Percentiles rank a stretch among this genome's conserved stretches.
These are phyloP conservation scores for Macroglossus sobrinus DNA, from an alignment of 2,113 vertebrate genomes.

Conservation along the genomic window DNA sequence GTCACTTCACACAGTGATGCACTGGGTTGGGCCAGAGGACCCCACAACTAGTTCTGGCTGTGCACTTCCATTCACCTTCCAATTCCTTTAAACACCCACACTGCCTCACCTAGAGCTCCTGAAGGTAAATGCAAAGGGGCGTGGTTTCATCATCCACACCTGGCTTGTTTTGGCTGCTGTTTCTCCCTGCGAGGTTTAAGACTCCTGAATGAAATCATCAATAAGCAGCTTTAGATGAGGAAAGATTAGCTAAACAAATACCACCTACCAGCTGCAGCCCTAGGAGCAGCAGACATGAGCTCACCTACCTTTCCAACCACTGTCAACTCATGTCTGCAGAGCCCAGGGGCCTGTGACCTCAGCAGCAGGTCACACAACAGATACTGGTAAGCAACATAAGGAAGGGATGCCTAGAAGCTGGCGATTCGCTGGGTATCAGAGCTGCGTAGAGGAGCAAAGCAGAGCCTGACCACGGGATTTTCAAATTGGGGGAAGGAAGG, in stretches of 20 bases:
- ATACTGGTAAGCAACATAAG: not conserved
- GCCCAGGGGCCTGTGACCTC: not conserved
- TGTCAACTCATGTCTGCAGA: not conserved
- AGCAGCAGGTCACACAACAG: not conserved
- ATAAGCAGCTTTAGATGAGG: conserved; percentile 10
- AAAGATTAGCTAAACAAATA: conserved; percentile 54
- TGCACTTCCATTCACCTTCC: not conserved
- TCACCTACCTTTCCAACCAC: not conserved
- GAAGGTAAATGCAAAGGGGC: not conserved
- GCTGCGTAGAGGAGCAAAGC: not conserved
- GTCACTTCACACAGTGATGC: not conserved
- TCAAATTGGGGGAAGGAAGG: not conserved
- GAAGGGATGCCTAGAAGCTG: not conserved
- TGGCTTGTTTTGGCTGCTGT: conserved; percentile 33
- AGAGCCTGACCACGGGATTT: not conserved
- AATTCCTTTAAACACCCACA: not conserved
- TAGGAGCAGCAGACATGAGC: conserved; percentile 23
- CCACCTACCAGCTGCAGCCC: not conserved
- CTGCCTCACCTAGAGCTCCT: not conserved
- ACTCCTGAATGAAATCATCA: conserved; percentile 52
- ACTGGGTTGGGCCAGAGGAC: rapidly evolving
- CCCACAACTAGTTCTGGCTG: not conserved
- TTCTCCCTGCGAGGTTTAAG: conserved; percentile 33
- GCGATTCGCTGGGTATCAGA: not conserved
- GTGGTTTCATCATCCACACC: not conserved